Evolutionary conservation across 2,888 invertebrate genomes (phyloP), one percentile per base, ranked within the genome.

Genomic region (Pecten maximus): DNA sequence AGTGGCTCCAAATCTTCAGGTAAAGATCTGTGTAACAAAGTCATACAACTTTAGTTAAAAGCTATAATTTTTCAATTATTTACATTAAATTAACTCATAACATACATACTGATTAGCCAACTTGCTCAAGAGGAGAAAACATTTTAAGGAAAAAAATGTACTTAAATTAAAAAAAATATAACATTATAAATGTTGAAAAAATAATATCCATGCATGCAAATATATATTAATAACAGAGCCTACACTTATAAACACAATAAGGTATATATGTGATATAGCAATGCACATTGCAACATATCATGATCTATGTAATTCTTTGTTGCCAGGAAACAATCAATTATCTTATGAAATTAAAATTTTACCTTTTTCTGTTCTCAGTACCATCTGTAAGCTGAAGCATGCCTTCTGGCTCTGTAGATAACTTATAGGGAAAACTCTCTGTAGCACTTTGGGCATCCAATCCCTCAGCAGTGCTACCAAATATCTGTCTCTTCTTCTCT

Each of bases 1-100:
- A 95, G 89, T 28, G 95, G 95, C 50, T 94, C 92, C 40, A 95
- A 91, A 50, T 93, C 93, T 10, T 89, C n/a, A 87, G 95, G 95
- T n/a, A 94, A 87, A 48, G 86, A 88, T 88, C 95, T 95, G 89
- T 74, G 4, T 74, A 6, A 74, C 2, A 91, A 54, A 35, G 3
- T 19, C 19, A 54, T 23, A 54, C 8, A 2, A 54, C 6, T 54
- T 3, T 19, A 2, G 19, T 19, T 54, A 23, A 54, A 23, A 54
- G n/a, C n/a, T 54, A 19, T 54, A 54, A 54, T 54, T n/a, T n/a
- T n/a, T n/a, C n/a, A n/a, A n/a, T n/a, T n/a, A n/a, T n/a, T n/a
- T n/a, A 2, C 10, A 16, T 8, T 8, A 15, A 50, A 16, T 16
- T 50, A 50, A 50, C 2, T 50, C 50, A 50, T 50, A 4, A 44